A percentile compares a stretch with the other conserved stretches of the same genome.
These are phyloP conservation scores for Marmota flaviventris DNA, from an alignment of 2,113 vertebrate genomes.

Conservation along the genomic window DNA sequence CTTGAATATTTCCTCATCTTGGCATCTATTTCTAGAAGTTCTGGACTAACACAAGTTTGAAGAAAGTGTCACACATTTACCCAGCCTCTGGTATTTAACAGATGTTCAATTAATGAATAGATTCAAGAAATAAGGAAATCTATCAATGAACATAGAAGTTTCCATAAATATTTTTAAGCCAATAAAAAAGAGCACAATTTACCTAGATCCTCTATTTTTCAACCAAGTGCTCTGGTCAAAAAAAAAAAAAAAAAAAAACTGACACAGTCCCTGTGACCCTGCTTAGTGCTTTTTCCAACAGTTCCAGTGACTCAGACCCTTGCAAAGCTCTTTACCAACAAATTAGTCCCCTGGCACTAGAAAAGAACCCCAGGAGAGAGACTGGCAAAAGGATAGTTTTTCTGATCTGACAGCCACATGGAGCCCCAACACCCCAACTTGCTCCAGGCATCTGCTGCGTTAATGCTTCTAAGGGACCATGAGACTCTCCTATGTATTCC, in stretches of 20 bases:
- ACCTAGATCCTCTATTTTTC: background rate
- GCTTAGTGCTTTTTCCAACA: background rate
- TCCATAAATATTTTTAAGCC: background rate
- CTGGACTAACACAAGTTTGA: background rate
- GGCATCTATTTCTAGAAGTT: background rate
- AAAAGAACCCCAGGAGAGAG: background rate
- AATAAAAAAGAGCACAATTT: conserved; percentile 10
- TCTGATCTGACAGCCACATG: background rate
- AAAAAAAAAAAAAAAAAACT: background rate
- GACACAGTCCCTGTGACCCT: background rate
- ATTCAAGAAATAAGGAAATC: background rate
- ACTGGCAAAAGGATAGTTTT: background rate
- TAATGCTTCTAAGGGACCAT: background rate
- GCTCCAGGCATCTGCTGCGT: background rate
- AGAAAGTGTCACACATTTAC: background rate
- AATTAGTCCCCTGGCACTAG: background rate
- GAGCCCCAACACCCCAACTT: background rate
- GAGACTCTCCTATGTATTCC: background rate
- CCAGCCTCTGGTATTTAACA: background rate
- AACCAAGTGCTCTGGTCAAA: background rate
- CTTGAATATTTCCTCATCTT: background rate
- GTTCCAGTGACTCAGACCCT: background rate
- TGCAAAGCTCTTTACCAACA: conserved; percentile 35
- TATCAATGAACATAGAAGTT: background rate
- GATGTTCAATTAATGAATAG: conserved; percentile 39